Base-by-base conservation (phyloP, 2,113 vertebrate genomes). In the Pangasianodon hypophthalmus region DNA sequence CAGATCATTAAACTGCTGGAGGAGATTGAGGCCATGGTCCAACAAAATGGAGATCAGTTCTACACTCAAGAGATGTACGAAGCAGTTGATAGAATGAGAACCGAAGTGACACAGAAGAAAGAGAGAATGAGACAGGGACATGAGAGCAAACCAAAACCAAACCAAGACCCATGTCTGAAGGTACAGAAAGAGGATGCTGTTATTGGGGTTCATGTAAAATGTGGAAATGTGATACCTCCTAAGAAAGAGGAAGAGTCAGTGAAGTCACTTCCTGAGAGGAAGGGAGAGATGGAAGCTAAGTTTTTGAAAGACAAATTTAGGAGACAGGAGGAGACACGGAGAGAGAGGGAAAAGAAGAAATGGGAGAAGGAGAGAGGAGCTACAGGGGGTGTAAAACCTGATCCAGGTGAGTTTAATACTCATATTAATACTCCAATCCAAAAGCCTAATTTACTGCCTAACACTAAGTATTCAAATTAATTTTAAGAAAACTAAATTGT, bases 1-100 rank as follows among this genome's bases (percentile, higher is more conserved):
- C 83, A 85, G 56, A 64, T 85, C 83, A 26, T 2, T 37, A 85
- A 85, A 64, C 26, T 85, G 58, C 21, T 85, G 58, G 9, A 46
- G 58, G 44, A 85, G 24, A 46, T 67, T 9, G 84, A 85, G 60
- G 14, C 5, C 41, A 44, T 64, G 5, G 41, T 67, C 41, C 58
- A 64, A 46, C 37, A 26, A 19, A 64, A 85, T 48, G 58, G 58
- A 64, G 84, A 11, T 48, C 11, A 16, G 24, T 46, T 64, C 13
- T 85, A 85, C 58, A 46, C 41, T 3, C 41, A 26, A 16, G 58
- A 67, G 24, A n/a, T 64, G 84, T 46, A 46, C 4, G 41, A 64
- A 44, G 56, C 24, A 46, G 9, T 16, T 48, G 21, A 46, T n/a
- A 85, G 26, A 29, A n/a, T 16, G 5, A 48, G 5, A 67, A 85